Evolutionary conservation across 2,888 invertebrate genomes (phyloP).

Genomic region (Amiota mariae): DNA sequence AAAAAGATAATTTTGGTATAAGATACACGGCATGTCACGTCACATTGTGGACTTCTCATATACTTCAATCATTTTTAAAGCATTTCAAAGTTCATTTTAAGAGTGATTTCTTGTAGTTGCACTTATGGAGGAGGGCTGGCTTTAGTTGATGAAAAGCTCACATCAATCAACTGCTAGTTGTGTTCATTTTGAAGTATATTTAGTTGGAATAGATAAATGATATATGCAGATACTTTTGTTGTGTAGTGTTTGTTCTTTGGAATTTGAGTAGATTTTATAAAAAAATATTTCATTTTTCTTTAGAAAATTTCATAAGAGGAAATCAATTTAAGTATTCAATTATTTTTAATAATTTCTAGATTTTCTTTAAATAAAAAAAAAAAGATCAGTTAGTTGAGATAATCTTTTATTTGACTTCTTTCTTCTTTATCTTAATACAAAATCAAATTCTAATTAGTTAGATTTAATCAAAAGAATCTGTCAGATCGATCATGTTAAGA

Average conservation of each 20-base stretch:
- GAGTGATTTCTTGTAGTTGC: too few relatives aligned
- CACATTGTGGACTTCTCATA: too few relatives aligned
- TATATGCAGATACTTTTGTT: background rate
- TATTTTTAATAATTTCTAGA: too few relatives aligned
- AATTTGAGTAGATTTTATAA: background rate
- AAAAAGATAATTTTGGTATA: too few relatives aligned
- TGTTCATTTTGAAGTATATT: background rate
- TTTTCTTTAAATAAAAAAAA: too few relatives aligned
- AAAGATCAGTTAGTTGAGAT: too few relatives aligned
- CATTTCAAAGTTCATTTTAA: too few relatives aligned
- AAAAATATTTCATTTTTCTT: background rate
- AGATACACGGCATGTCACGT: too few relatives aligned
- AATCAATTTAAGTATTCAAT: too few relatives aligned
- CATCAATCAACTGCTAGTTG: constrained; percentile 40
- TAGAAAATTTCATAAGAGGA: too few relatives aligned
- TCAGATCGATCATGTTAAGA: background rate
- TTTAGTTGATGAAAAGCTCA: constrained; percentile 39
- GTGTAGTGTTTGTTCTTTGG: background rate
- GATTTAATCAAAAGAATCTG: constrained; percentile 10
- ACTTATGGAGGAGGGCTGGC: background rate
- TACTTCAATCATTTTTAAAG: too few relatives aligned
- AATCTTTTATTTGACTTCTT: background rate
- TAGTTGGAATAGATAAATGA: background rate
- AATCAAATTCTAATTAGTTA: constrained; percentile 4
- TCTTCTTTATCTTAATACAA: background rate